Evolutionary conservation across 2,113 vertebrate genomes (phyloP), one percentile per base, ranked within the genome.

Genomic region (Gymnarchus niloticus): DNA sequence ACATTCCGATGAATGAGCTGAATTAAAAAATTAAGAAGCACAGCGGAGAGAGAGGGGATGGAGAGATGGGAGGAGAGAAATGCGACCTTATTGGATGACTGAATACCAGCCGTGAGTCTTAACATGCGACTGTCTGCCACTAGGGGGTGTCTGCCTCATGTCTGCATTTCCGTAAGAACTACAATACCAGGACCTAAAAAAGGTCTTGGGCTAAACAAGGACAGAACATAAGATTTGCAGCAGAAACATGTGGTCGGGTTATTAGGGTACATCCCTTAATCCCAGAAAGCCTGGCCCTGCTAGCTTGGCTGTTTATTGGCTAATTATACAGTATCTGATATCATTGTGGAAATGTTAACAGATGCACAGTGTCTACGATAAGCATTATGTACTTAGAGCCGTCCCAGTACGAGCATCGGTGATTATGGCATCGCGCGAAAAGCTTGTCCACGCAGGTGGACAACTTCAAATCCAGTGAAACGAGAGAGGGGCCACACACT

Each of bases 321-420:
- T 94, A 95, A 95, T 95, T 94, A 96, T 92, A 91, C 87, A 88
- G 93, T 92, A 91, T 92, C 92, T 85, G 88, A 91, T 91, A 91
- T 89, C 86, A 84, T n/a, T 87, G 85, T 89, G 90, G 88, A 93
- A 95, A 96, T 91, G 91, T 92, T 92, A 93, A 92, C 95, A 96
- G 94, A 95, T 96, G 96, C 93, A 94, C 90, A 59, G 88, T 2
- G 88, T 94, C 94, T 93, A 92, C 93, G 89, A 93, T 92, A 89
- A 94, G 95, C 94, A 93, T 95, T 94, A 94, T 92, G 91, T 92
- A 91, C 93, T 94, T 94, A 95, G 83, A 90, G 89, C 90, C 85
- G 87, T 89, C 89, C 88, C 78, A 86, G 87, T 88, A 90, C 88
- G 88, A 89, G 87, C 83, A 51, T 87, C 88, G 87, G 65, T 80